These are phyloP conservation scores for Molothrus ater DNA, from an alignment of 2,797 vertebrate genomes.

Conservation along the genomic window DNA sequence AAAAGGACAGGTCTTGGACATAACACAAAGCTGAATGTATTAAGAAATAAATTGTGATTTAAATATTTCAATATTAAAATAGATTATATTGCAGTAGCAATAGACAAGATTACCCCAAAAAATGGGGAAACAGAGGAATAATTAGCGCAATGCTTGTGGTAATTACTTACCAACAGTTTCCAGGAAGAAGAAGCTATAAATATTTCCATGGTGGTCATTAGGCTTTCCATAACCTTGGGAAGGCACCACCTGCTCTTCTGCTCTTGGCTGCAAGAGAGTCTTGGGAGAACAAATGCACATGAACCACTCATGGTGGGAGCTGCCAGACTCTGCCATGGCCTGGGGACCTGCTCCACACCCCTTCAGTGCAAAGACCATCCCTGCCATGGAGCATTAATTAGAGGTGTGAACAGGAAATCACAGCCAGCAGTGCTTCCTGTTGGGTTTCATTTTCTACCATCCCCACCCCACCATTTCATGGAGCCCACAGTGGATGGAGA, in stretches of 20 bases:
- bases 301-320: neutral
- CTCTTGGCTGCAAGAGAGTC: neutral
- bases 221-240: neutral
- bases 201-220: neutral
- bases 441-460: neutral
- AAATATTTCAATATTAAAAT: neutral
- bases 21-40: neutral
- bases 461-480: neutral
- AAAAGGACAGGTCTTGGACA: neutral
- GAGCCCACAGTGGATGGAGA: neutral
- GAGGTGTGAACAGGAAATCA: conserved; percentile 25
- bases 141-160: neutral
- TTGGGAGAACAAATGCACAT: neutral
- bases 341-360: neutral
- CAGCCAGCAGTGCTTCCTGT: neutral
- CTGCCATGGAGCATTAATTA: neutral
- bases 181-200: neutral
- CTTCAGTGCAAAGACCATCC: neutral
- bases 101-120: neutral
- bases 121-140: neutral
- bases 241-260: neutral
- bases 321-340: rapidly evolving
- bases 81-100: neutral
- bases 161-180: neutral
- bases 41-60: neutral